Evolutionary conservation across 1,140 invertebrate genomes (phyloP), one percentile per base, ranked within the genome.

Genomic region (Hylaeus volcanicus): DNA sequence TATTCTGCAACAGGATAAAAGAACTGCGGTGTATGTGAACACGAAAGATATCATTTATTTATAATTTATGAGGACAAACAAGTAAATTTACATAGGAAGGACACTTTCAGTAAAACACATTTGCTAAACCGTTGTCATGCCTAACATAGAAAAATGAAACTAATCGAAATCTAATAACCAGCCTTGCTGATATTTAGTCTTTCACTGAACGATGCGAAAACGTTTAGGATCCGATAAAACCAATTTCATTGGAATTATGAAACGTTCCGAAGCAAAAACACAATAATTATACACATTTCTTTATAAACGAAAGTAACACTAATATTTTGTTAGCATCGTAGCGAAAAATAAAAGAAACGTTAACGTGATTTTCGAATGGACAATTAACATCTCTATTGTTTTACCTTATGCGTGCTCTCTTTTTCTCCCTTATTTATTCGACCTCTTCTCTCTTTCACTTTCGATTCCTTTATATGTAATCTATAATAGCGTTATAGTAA

Each of bases 21-120:
- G 53, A 26, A 68, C 43, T 6, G 2, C 26, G 51, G 61, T 64
- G 9, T 78, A 86, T 85, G 82, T 91, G 90, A 92, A 92, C 90
- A 91, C 91, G 90, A 92, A 92, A 92, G 90, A 92, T 92, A 91
- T 88, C 86, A 91, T 91, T 92, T 92, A 92, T 92, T 92, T 90
- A 90, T 90, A 88, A 91, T 90, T 91, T 89, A 87, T 85, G 88
- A 86, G 90, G 90, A 90, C 86, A 90, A 91, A 91, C 88, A 89
- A 91, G 89, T 91, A 89, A 91, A 89, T 91, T 90, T 90, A 91
- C 90, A 89, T 90, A 91, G 90, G 91, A 91, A 92, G 90, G 90
- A 91, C 90, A 92, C 90, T 92, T 92, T 86, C 88, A 91, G 91
- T 91, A 90, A 92, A 92, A 92, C 88, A 88, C 83, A 90, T 89